Evolutionary conservation across 2,797 vertebrate genomes (phyloP), one percentile per base, ranked within the genome.

Genomic region (Poecile montanus): DNA sequence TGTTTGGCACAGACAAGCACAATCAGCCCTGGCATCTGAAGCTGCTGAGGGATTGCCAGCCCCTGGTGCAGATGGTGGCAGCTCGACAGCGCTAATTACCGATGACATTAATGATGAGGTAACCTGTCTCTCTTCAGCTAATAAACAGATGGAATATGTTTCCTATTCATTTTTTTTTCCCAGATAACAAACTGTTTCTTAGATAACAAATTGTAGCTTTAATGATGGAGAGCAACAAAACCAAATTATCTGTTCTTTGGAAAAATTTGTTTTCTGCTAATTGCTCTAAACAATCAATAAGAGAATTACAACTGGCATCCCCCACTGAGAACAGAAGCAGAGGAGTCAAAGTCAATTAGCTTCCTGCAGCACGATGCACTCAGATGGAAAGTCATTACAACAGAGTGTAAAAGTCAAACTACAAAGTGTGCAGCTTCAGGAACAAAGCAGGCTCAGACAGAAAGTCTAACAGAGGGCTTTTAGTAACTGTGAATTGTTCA

Each of bases 71-170:
- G 84, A 93, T 88, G 87, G 89, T 48, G 45, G 91, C 91, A 85
- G 85, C 85, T 83, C 23, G 44, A 89, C 81, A 96, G 79, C 6
- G 15, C 91, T 96, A 96, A 96, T 97, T 81, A 45, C 68, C n/a
- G 71, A 84, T 93, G 97, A 97, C 97, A 97, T 96, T 94, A 97
- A 97, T 89, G 81, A 91, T 88, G 95, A 97, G 79, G 85, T 96
- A 93, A 96, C 79, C 68, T 82, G 75, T 75, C 84, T 93, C 94
- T 83, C 75, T 95, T 91, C 42, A 84, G 68, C 92, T 93, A 95
- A 83, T 95, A 93, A 95, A 96, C 91, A 96, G 70, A 97, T 61
- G 50, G 91, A 94, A 96, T 91, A 68, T 85, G 91, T 92, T 96
- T 93, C 71, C 88, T 93, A 80, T 86, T 96, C 68, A 51, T 95